Evolutionary conservation across 2,888 invertebrate species (phyloP).

Genomic region (Aporophyla lueneburgensis): DNA sequence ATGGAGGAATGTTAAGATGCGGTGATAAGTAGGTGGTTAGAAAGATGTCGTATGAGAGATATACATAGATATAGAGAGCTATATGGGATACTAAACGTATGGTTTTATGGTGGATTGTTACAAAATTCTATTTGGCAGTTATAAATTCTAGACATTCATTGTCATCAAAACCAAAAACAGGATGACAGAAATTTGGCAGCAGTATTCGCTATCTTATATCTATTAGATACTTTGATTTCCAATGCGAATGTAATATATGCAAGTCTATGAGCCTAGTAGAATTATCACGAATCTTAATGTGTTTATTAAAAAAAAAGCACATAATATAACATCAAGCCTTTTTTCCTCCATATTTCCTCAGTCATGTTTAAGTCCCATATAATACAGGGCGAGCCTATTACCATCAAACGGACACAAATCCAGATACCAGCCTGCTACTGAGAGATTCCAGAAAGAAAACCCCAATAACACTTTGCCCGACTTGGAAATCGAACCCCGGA

Average conservation of each 20-base stretch:
- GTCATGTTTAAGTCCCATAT: too few relatives aligned
- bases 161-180: background rate
- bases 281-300: background rate
- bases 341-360: too few relatives aligned
- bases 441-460: too few relatives aligned
- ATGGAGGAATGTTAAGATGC: slow-evolving; percentile 29
- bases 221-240: background rate
- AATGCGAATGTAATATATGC: background rate
- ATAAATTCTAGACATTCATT: too few relatives aligned
- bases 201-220: background rate
- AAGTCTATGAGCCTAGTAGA: background rate
- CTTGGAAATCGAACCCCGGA: too few relatives aligned
- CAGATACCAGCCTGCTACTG: too few relatives aligned
- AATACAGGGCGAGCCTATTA: too few relatives aligned
- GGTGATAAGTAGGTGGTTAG: slow-evolving; percentile 19
- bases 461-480: too few relatives aligned
- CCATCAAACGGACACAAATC: too few relatives aligned
- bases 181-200: background rate
- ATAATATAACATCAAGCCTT: too few relatives aligned
- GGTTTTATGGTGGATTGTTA: too few relatives aligned
- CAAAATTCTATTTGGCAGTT: too few relatives aligned
- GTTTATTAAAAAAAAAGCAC: background rate
- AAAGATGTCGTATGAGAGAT: slow-evolving; percentile 22
- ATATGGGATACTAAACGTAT: background rate
- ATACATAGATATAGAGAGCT: background rate